phyloP scores from a whole-genome alignment of 1,140 invertebrate species.

The Xylocopa sonorina region DNA sequence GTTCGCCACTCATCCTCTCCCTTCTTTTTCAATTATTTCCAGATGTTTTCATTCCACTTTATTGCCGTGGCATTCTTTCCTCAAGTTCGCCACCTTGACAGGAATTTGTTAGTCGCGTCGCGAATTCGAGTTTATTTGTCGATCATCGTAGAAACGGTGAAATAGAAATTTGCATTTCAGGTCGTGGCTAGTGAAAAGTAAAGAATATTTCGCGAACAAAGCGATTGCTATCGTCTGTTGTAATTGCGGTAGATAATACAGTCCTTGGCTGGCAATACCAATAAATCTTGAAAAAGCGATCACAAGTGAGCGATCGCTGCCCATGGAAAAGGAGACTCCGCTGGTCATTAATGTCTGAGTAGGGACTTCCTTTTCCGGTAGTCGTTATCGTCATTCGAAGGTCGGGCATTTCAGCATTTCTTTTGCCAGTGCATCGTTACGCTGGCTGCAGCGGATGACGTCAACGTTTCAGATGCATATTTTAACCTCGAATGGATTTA shows the following conservation, averaged over 20 bases:
- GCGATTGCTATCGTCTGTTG: not conserved
- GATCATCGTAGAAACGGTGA: too few relatives aligned
- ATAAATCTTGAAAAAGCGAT: slow-evolving; percentile 48
- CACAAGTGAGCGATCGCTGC: slow-evolving; percentile 40
- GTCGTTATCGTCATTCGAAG: slow-evolving; percentile 60
- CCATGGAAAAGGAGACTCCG: slow-evolving; percentile 50
- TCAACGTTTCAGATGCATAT: not conserved
- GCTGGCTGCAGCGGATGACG: not conserved
- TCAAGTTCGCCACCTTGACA: not conserved
- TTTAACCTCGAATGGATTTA: not conserved
- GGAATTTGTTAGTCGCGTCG: not conserved
- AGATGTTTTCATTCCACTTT: too few relatives aligned
- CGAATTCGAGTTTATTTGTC: too few relatives aligned
- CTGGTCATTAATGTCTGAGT: slow-evolving; percentile 59
- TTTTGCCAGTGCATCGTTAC: slow-evolving; percentile 31
- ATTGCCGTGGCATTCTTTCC: not conserved
- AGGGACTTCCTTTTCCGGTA: slow-evolving; percentile 58
- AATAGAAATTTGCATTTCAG: too few relatives aligned
- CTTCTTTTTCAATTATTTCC: not conserved
- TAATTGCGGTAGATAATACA: slow-evolving; percentile 15
- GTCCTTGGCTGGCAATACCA: slow-evolving; percentile 2
- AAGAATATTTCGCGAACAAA: not conserved
- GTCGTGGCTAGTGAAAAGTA: too few relatives aligned
- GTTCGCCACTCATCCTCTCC: not conserved
- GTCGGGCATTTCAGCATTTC: slow-evolving; percentile 47